Conservation (phyloP, 2,113 vertebrate genomes). For the Entelurus aequoreus region DNA sequence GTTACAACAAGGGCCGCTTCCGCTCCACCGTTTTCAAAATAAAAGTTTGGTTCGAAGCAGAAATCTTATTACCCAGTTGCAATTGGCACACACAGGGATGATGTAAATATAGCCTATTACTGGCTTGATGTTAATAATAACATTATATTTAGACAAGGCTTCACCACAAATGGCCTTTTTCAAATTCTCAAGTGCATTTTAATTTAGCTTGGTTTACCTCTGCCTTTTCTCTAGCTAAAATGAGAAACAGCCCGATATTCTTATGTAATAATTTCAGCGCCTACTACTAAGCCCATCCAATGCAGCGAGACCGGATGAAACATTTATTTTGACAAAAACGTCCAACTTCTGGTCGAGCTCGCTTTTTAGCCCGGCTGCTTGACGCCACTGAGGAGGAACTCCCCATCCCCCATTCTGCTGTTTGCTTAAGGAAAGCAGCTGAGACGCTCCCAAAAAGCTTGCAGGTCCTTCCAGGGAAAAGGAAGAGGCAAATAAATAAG, state of each 20-base stretch:
- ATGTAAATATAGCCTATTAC: too few species aligned
- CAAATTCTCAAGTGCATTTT: too few species aligned
- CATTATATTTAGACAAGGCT: too few species aligned
- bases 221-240: too few species aligned
- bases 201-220: too few species aligned
- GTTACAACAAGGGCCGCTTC: slow-evolving; percentile 10
- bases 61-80: too few species aligned
- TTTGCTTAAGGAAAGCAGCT: slow-evolving; percentile 50
- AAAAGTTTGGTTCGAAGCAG: slow-evolving; percentile 17
- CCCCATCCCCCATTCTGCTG: slow-evolving; percentile 56
- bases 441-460: slow-evolving; percentile 4
- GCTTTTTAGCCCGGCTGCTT: slow-evolving; percentile 4
- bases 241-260: too few species aligned
- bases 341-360: neutral
- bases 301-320: neutral
- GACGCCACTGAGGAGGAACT: slow-evolving; percentile 67
- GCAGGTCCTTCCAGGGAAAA: neutral
- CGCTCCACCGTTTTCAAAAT: slow-evolving; percentile 36
- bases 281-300: neutral
- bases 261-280: too few species aligned
- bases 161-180: too few species aligned
- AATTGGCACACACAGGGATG: too few species aligned
- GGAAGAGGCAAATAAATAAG: neutral
- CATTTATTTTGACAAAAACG: slow-evolving; percentile 39
- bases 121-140: too few species aligned